Evolutionary conservation across 2,888 invertebrate genomes (phyloP).

Genomic region (Diarsia brunnea): DNA sequence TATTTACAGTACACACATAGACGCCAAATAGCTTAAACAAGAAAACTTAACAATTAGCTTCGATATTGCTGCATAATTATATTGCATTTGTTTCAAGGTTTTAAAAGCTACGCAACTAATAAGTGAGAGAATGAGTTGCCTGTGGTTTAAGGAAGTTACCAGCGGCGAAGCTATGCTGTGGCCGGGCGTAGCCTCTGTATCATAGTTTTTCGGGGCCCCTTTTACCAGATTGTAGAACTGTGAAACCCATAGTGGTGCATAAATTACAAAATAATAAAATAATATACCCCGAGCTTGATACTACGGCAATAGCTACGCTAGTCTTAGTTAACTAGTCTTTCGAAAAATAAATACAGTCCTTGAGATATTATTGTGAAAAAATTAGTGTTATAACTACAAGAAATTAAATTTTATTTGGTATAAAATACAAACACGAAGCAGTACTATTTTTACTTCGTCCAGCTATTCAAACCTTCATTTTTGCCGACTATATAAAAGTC

Average conservation of each 20-base stretch:
- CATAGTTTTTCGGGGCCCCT: background rate
- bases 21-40: background rate
- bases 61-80: constrained; percentile 10
- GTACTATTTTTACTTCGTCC: background rate
- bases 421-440: background rate
- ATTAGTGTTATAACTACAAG: background rate
- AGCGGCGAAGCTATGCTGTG: background rate
- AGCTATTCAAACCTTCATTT: background rate
- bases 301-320: background rate
- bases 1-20: constrained; percentile 13
- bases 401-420: background rate
- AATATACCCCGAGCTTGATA: background rate
- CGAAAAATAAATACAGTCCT: background rate
- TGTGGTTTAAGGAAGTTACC: background rate
- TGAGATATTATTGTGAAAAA: background rate
- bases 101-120: background rate
- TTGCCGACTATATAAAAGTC: background rate
- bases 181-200: background rate
- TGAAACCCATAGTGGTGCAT: background rate
- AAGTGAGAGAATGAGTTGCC: background rate
- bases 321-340: background rate
- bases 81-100: background rate
- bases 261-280: too few relatives aligned
- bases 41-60: constrained; percentile 15
- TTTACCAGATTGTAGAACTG: background rate